phyloP scores from a whole-genome alignment of 2,797 vertebrate species.

The Cyprinodon diabolis region DNA sequence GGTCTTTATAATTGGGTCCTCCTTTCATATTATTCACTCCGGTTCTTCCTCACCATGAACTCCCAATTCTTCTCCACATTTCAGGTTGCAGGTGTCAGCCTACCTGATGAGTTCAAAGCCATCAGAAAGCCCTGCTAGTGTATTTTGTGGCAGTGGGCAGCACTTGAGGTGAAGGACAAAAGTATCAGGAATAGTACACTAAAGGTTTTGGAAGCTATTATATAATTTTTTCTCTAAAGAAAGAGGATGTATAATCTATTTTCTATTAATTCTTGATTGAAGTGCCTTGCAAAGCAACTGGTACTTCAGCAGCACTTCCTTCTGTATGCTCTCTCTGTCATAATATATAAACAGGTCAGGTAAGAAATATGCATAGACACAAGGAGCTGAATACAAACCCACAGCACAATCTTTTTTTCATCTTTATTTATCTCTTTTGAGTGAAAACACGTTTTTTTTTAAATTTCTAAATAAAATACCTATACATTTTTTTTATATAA shows the following conservation, averaged over 20 bases:
- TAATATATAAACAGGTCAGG: too few relatives aligned
- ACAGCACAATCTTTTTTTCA: background rate
- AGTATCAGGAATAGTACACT: conserved; percentile 32
- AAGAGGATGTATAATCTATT: background rate
- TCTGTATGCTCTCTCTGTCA: too few relatives aligned
- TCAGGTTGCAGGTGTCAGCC: conserved; percentile 66
- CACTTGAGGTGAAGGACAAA: conserved; percentile 64
- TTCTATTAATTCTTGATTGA: background rate
- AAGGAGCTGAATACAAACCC: background rate
- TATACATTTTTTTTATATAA: background rate
- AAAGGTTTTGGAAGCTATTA: conserved; percentile 19
- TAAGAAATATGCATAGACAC: too few relatives aligned
- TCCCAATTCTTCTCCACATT: conserved; percentile 53
- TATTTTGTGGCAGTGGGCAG: conserved; percentile 31
- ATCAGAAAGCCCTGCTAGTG: conserved; percentile 50
- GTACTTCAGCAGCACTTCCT: too few relatives aligned
- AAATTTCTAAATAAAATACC: background rate
- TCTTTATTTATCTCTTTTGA: background rate
- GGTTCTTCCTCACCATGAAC: conserved; percentile 67
- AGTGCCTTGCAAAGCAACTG: background rate
- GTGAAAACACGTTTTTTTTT: background rate
- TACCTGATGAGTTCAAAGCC: conserved; percentile 79
- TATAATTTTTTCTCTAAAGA: conserved; percentile 6
- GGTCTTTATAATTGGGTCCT: conserved; percentile 82
- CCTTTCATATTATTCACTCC: conserved; percentile 77